Evolutionary conservation across 92 coral and sea anemone species (phyloP), one percentile per base, ranked within the genome.

Genomic region (Desmophyllum pertusum): DNA sequence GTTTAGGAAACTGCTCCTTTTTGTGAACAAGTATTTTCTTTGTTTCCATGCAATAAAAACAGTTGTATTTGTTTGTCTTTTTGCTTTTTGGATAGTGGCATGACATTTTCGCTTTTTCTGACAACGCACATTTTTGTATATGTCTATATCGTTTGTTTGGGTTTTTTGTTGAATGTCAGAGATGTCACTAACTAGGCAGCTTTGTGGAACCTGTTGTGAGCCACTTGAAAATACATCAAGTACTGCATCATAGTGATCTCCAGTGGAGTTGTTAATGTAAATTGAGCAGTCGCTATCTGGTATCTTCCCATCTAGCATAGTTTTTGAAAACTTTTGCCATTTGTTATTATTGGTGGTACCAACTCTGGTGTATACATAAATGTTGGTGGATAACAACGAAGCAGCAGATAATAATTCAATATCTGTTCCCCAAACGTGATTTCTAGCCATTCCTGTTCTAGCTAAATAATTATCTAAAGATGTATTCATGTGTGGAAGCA

Each of bases 241-340:
- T 21, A 93, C 94, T 78, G 84, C 88, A 88, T 93, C 96, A 87
- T 84, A 90, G 82, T 84, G 96, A 36, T 84, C 75, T 79, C 93
- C 92, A 70, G 65, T 66, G 13, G 93, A 83, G 69, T 92, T 75
- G 52, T 92, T 85, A 61, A 90, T 43, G 68, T 92, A 84, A 50
- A 92, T 81, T 19, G 86, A 65, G 21, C 84, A 64, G 79, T 38
- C 31, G 17, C 63, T 69, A 19, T 84, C 71, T 6, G 86, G 82
- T 36, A 45, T n/a, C 37, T 68, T 48, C n/a, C 88, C 88, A 77
- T 82, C 86, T 5, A 85, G 52, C 88, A 88, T 84, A 45, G 92
- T 76, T n/a, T n/a, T 45, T 27, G 94, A 78, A 84, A 91, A 88
- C 65, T 52, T 80, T 50, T 87, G 61, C 95, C 95, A 91, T 51